Evolutionary conservation across 2,888 invertebrate species (phyloP).

Genomic region (Nymphalis c-album): DNA sequence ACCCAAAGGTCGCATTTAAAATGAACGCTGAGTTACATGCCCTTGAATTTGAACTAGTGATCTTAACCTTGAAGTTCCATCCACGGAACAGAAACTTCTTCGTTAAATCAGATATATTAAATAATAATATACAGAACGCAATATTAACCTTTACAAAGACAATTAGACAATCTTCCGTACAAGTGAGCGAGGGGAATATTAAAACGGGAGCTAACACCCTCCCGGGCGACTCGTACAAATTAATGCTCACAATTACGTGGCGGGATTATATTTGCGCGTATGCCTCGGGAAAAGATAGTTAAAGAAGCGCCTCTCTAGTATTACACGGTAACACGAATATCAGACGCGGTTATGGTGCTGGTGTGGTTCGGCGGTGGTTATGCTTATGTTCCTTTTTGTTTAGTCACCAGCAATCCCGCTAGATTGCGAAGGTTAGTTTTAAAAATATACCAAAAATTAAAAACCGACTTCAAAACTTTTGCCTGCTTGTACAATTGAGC

Average conservation of each 20-base stretch:
- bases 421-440: too few relatives aligned
- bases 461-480: too few relatives aligned
- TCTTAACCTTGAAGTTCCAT: background rate
- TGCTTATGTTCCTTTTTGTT: too few relatives aligned
- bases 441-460: too few relatives aligned
- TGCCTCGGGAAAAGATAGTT: background rate
- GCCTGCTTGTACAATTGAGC: too few relatives aligned
- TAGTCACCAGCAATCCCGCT: too few relatives aligned
- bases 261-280: conserved; percentile 11
- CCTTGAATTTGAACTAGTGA: too few relatives aligned
- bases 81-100: background rate
- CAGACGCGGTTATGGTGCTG: background rate
- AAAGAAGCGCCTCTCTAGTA: background rate
- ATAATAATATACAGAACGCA: background rate
- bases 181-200: conserved; percentile 8
- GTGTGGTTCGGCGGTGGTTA: background rate
- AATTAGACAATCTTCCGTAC: conserved; percentile 6
- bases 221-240: conserved; percentile 9
- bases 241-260: conserved; percentile 7
- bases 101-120: background rate
- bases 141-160: conserved; percentile 3
- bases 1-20: too few relatives aligned
- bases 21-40: too few relatives aligned
- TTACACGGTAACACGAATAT: background rate
- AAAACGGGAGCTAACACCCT: background rate